Percentiles rank a stretch among this genome's conserved stretches.
Conservation (phyloP, 1,140 invertebrate species). For the Micrasema minimum region DNA sequence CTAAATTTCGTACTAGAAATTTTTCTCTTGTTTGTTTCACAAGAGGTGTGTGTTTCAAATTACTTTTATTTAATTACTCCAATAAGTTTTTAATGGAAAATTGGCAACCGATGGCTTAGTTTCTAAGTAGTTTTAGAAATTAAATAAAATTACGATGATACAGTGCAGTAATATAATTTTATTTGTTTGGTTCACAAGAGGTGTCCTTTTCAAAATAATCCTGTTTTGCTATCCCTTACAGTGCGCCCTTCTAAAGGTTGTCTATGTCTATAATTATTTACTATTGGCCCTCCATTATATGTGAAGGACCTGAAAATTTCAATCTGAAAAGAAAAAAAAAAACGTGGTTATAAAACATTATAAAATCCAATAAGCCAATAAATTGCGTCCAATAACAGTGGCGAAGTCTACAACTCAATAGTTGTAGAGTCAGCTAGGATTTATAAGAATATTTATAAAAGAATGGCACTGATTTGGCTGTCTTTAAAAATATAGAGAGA, state of each 20-base stretch:
- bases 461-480: neutral
- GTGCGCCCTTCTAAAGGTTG: neutral
- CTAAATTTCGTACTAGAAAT: too few relatives aligned
- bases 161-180: neutral
- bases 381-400: neutral
- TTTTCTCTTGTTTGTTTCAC: too few relatives aligned
- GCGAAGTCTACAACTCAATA: neutral
- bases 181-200: neutral
- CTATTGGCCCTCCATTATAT: neutral
- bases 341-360: neutral
- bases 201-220: neutral
- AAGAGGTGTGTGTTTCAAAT: too few relatives aligned
- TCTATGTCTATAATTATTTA: conserved; percentile 14
- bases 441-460: neutral
- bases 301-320: conserved; percentile 1
- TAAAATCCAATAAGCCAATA: neutral
- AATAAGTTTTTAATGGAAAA: too few relatives aligned
- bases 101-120: neutral
- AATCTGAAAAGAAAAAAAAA: conserved; percentile 10
- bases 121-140: neutral
- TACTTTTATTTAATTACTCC: too few relatives aligned
- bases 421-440: neutral
- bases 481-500: neutral
- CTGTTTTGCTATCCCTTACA: neutral
- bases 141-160: neutral